These are phyloP conservation scores for Entelurus aequoreus DNA, from an alignment of 2,113 vertebrate genomes.

Conservation along the genomic window DNA sequence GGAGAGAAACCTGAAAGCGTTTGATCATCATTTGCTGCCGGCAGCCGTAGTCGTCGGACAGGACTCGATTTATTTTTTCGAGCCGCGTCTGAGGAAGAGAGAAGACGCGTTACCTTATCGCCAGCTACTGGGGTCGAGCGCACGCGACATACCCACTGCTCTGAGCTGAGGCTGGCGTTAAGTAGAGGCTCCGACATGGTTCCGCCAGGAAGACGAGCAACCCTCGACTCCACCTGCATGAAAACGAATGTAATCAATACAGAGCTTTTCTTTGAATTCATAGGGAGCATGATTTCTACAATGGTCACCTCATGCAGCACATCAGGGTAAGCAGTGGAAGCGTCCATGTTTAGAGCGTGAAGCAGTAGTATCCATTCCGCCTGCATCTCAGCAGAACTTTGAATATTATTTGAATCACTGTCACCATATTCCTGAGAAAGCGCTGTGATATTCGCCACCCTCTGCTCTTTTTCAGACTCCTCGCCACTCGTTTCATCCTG, in stretches of 20 bases:
- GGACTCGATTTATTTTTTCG: constrained; percentile 56
- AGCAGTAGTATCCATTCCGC: constrained; percentile 58
- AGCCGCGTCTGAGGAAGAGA: constrained; percentile 60
- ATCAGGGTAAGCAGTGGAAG: constrained; percentile 49
- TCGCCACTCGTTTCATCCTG: constrained; percentile 34
- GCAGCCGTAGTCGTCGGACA: constrained; percentile 73
- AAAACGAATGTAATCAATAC: not conserved
- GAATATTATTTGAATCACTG: constrained; percentile 8
- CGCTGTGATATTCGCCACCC: constrained; percentile 25
- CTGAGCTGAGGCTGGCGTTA: constrained; percentile 54
- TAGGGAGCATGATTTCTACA: too few species aligned
- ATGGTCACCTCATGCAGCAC: constrained; percentile 52
- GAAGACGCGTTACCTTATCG: not conserved
- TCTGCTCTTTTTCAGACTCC: constrained; percentile 55
- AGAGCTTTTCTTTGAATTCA: not conserved
- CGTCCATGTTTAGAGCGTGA: constrained; percentile 54
- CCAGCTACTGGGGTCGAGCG: not conserved
- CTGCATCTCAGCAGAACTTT: constrained; percentile 36
- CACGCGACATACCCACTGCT: constrained; percentile 77
- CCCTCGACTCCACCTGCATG: constrained; percentile 58
- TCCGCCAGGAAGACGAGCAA: constrained; percentile 47
- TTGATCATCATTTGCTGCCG: constrained; percentile 78
- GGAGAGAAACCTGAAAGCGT: constrained; percentile 79
- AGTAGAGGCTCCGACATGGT: constrained; percentile 68
- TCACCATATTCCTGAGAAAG: constrained; percentile 15